Evolutionary conservation across 2,797 vertebrate genomes (phyloP).

Genomic region (Xerus rutilus): DNA sequence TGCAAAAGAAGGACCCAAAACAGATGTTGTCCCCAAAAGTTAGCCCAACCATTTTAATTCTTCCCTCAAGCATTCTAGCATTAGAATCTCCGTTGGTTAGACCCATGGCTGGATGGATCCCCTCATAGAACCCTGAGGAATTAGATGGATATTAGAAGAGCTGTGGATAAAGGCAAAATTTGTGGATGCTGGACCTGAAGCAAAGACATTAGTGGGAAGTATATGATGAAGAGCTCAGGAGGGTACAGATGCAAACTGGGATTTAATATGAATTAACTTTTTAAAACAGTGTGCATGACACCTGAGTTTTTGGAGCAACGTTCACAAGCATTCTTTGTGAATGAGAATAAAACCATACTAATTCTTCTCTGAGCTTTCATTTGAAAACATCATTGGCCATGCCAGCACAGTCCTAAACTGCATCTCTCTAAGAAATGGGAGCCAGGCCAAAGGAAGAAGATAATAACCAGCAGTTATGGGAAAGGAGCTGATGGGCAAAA

Average conservation of each 20-base stretch:
- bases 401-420: not conserved
- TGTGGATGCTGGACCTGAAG: not conserved
- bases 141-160: not conserved
- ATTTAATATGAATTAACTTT: not conserved
- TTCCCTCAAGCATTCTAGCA: not conserved
- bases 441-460: not conserved
- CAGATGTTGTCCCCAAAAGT: not conserved
- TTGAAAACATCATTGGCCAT: not conserved
- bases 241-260: not conserved
- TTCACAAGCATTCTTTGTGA: not conserved
- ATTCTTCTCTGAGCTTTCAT: not conserved
- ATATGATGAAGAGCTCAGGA: not conserved
- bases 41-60: not conserved
- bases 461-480: fast-evolving
- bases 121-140: not conserved
- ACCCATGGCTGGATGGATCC: not conserved
- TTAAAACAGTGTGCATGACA: not conserved
- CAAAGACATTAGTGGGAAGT: not conserved
- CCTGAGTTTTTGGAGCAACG: not conserved
- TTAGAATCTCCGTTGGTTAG: not conserved
- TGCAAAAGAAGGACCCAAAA: not conserved
- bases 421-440: not conserved
- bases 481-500: not conserved
- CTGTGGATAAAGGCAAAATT: not conserved
- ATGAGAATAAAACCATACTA: not conserved